Conservation (phyloP, 2,113 vertebrate species). For the Crotalus helleri region DNA sequence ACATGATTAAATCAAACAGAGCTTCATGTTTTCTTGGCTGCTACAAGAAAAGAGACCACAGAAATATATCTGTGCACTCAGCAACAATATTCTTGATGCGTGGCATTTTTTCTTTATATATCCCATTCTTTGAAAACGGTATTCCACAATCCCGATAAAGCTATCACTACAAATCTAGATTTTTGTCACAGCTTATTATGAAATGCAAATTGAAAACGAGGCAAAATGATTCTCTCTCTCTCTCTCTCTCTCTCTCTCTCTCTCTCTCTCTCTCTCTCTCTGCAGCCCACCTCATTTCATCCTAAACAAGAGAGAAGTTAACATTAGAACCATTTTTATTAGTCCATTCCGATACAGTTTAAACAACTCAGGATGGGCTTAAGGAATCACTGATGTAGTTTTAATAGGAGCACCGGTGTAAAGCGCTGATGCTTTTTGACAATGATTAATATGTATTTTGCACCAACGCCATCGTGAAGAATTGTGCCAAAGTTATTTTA, state of each 20-base stretch:
- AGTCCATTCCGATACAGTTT: constrained; percentile 18
- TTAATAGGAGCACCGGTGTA: constrained; percentile 31
- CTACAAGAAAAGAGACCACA: neutral
- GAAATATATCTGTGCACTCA: neutral
- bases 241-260: neutral
- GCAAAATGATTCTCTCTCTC: neutral
- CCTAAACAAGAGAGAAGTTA: neutral
- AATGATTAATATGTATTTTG: constrained; percentile 23
- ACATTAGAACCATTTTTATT: constrained; percentile 7
- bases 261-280: neutral
- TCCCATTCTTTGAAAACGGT: neutral
- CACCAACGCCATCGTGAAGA: constrained; percentile 21
- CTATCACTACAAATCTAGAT: neutral
- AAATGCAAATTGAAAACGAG: neutral
- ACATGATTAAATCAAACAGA: neutral
- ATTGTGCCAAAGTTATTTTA: neutral
- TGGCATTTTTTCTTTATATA: neutral
- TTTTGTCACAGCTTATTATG: neutral
- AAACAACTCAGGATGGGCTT: neutral
- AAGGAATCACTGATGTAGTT: constrained; percentile 31
- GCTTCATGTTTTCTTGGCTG: neutral
- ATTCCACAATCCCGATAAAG: neutral
- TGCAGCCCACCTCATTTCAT: neutral
- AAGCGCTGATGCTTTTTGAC: constrained; percentile 38
- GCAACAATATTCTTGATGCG: neutral